Evolutionary conservation across 2,113 vertebrate species (phyloP).

Genomic region (Syngnathus scovelli): DNA sequence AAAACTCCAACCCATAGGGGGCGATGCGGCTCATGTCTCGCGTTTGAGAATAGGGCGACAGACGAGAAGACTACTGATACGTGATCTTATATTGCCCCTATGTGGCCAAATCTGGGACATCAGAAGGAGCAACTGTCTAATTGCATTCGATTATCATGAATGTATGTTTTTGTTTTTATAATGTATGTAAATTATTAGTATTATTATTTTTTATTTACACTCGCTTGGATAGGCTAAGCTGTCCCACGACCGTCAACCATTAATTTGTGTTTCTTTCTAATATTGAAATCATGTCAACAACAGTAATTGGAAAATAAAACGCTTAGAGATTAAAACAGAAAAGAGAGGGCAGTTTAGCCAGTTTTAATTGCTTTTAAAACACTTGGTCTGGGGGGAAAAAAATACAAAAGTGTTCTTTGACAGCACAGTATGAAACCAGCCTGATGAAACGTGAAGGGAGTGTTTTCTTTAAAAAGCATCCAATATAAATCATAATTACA

Average conservation of each 20-base stretch:
- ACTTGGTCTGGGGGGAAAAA: constrained; percentile 84
- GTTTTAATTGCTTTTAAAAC: constrained; percentile 95
- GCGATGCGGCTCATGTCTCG: too few relatives aligned
- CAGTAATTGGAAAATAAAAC: background rate
- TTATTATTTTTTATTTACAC: too few relatives aligned
- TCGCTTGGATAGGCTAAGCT: too few relatives aligned
- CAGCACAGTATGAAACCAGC: constrained; percentile 76
- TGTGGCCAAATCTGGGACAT: too few relatives aligned
- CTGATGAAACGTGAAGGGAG: constrained; percentile 74
- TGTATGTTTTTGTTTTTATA: too few relatives aligned
- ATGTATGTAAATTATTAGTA: too few relatives aligned
- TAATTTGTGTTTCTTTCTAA: background rate
- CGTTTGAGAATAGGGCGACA: too few relatives aligned
- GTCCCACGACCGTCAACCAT: background rate
- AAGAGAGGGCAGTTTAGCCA: constrained; percentile 64
- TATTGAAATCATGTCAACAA: background rate
- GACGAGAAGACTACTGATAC: too few relatives aligned
- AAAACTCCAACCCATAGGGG: background rate
- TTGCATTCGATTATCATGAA: too few relatives aligned
- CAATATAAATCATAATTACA: constrained; percentile 64
- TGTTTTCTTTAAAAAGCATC: constrained; percentile 73
- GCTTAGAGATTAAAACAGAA: constrained; percentile 14
- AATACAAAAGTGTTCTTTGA: constrained; percentile 91
- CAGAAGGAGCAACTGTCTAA: too few relatives aligned
- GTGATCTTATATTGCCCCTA: too few relatives aligned